Evolutionary conservation across 2,113 vertebrate genomes (phyloP), one percentile per base, ranked within the genome.

Genomic region (Coptodon bakossiorum): DNA sequence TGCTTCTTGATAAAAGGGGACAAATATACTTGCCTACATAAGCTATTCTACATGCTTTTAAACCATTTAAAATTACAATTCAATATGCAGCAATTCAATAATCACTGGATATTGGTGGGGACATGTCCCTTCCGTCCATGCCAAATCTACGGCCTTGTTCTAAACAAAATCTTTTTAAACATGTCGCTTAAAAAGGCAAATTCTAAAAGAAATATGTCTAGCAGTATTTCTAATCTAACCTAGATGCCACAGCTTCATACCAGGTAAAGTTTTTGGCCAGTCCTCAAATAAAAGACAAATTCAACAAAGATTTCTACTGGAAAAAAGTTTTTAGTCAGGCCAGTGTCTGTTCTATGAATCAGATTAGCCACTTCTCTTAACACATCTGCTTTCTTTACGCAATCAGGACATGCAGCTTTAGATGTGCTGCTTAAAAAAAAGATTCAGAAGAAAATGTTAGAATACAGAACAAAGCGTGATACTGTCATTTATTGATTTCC

Each of bases 401-500:
- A 19, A 50, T 2, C 71, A 50, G 38, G 40, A 48, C 38, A 27
- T 6, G 38, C 24, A 45, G 38, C 38, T 45, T 40, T 24, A 43
- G 66, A 71, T 17, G 40, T 6, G n/a, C 13, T 27, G 13, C 22
- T 27, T 6, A 1, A 17, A 45, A 73, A 63, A n/a, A 12, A 68
- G 14, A 76, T 48, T 17, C 9, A 29, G 24, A 76, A 31, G 16
- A 50, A 45, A 45, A 61, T 29, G 9, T n/a, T 16, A 83, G 9
- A 10, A 53, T 31, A 40, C 2, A 71, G 2, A 27, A 68, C 29
- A 66, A 86, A 53, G 24, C 43, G 14, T 3, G 40, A 80, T 82
- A 68, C 19, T 73, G 53, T 45, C 3, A 76, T 94, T 95, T 94
- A 94, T 94, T 95, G 38, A 90, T 71, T 89, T 94, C 13, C 90